Evolutionary conservation across 2,888 invertebrate genomes (phyloP).

Genomic region (Leptarthrus brevirostris): DNA sequence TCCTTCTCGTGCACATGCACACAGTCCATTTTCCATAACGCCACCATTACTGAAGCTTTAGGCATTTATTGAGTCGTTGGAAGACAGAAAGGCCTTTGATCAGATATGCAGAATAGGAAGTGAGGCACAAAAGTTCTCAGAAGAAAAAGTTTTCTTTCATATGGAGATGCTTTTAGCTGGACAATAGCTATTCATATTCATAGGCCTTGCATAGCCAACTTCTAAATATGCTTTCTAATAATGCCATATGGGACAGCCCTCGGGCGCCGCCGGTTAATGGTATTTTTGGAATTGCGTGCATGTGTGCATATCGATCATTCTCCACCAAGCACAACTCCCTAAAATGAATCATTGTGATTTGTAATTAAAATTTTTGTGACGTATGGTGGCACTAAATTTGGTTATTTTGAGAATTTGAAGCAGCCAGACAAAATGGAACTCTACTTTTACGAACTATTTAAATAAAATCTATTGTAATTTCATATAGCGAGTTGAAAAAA

Average conservation of each 20-base stretch:
- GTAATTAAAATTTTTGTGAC: slow-evolving; percentile 20
- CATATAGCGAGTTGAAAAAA: too few relatives aligned
- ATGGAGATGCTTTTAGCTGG: slow-evolving; percentile 35
- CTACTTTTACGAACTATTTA: too few relatives aligned
- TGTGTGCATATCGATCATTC: slow-evolving; percentile 25
- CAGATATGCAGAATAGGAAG: not conserved
- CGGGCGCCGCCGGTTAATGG: slow-evolving; percentile 15
- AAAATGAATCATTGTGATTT: slow-evolving; percentile 8
- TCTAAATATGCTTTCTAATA: not conserved
- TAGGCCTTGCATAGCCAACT: not conserved
- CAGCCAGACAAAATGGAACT: not conserved
- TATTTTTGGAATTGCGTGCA: slow-evolving; percentile 37
- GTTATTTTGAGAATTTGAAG: not conserved
- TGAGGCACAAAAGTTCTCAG: not conserved
- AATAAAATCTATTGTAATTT: too few relatives aligned
- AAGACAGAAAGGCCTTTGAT: slow-evolving; percentile 11
- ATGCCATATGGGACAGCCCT: slow-evolving; percentile 18
- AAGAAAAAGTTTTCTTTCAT: slow-evolving; percentile 26
- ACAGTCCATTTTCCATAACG: not conserved
- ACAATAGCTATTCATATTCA: slow-evolving; percentile 31
- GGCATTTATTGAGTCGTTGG: not conserved
- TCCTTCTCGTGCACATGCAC: not conserved
- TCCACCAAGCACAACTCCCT: not conserved
- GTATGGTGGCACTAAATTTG: slow-evolving; percentile 30
- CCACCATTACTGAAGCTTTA: not conserved